Percentiles rank a stretch among this genome's conserved stretches.
phyloP scores from a whole-genome alignment of 2,113 vertebrate genomes.

The Ivindomyrus marchei region DNA sequence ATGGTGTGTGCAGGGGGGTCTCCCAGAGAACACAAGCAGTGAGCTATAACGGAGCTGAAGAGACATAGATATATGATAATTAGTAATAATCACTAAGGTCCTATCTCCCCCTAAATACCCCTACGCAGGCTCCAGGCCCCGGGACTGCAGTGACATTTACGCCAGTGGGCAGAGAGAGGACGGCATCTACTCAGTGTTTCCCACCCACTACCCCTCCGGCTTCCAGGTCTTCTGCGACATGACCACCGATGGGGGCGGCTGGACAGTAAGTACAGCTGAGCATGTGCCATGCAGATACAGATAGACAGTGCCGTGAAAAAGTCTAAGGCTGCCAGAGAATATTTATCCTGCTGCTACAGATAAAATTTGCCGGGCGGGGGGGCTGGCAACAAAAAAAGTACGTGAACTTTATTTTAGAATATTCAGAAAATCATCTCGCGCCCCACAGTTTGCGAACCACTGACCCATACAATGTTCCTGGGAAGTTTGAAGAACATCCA shows the following conservation, averaged over 20 bases:
- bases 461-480: not conserved
- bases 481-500: not conserved
- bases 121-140: slow-evolving; percentile 65
- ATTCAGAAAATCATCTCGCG: not conserved
- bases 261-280: slow-evolving; percentile 68
- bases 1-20: not conserved
- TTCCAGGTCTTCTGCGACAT: slow-evolving; percentile 87
- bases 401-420: not conserved
- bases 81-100: not conserved
- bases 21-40: not conserved
- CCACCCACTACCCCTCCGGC: slow-evolving; percentile 66
- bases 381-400: not conserved
- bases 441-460: not conserved
- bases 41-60: not conserved
- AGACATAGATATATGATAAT: not conserved
- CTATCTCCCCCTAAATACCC: not conserved
- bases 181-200: slow-evolving; percentile 78
- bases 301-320: not conserved
- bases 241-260: slow-evolving; percentile 74
- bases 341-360: not conserved
- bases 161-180: slow-evolving; percentile 68
- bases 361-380: not conserved
- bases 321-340: not conserved
- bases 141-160: slow-evolving; percentile 78
- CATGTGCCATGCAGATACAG: not conserved